These are phyloP conservation scores for Neomorphus geoffroyi DNA, from an alignment of 2,797 vertebrate genomes.

Conservation along the genomic window DNA sequence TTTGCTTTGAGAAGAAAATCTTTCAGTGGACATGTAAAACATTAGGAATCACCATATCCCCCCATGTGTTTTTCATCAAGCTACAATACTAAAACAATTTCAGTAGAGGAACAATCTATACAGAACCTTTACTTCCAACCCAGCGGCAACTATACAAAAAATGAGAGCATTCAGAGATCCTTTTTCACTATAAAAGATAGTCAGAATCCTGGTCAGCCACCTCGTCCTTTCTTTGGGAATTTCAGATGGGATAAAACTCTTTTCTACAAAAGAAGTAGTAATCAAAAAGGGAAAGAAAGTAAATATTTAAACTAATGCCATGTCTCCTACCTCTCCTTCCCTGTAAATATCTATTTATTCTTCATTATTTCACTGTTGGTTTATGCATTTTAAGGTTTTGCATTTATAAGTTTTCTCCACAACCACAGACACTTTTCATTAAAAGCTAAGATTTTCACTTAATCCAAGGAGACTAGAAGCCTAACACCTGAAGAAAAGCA, in stretches of 20 bases:
- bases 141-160: background rate
- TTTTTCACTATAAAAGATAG: background rate
- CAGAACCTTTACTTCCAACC: background rate
- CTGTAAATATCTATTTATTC: background rate
- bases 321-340: background rate
- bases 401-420: background rate
- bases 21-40: background rate
- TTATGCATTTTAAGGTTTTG: background rate
- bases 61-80: background rate
- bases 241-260: background rate
- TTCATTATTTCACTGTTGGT: background rate
- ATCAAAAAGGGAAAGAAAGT: background rate
- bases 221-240: background rate
- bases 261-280: background rate
- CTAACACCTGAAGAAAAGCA: background rate
- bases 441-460: background rate
- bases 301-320: background rate
- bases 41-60: background rate
- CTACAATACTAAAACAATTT: background rate
- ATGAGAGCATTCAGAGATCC: background rate
- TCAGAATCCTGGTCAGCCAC: background rate
- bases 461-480: background rate
- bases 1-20: constrained; percentile 4
- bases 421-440: background rate
- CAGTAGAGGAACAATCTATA: background rate